Base-by-base conservation (phyloP, 2,113 vertebrate species). In the Neolamprologus caudopunctatus region DNA sequence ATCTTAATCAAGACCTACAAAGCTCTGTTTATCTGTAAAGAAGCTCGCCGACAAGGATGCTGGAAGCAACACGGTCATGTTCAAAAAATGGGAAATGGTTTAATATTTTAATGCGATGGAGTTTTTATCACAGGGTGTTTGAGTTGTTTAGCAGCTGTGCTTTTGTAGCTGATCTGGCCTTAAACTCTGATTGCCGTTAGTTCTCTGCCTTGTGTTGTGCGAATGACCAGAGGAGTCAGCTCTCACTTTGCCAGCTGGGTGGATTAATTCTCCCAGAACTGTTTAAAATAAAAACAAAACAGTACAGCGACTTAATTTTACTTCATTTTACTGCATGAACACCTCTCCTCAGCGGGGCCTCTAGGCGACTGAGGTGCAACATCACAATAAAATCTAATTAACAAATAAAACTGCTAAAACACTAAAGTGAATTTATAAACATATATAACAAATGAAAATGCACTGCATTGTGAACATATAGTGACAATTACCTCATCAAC, bases 1-100 rank as follows among this genome's bases (percentile, higher is more conserved):
- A 82, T 85, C 89, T 87, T 93, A 92, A 94, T 95, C 89, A 86
- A 35, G 81, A 79, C 40, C 92, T 84, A 90, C 89, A 89, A 80
- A 88, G 83, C 45, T 57, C 37, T 55, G 89, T 73, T 89, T 31
- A 87, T 83, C 53, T 61, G 86, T 54, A n/a, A 45, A 81, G 84
- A 42, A 17, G 37, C 81, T 58, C 7, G 28, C 13, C 2, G 54
- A 81, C 16, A 37, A 31, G 35, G 68, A 90, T 31, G 35, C 9
- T 13, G 57, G 45, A 42, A 57, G 80, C 50, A 57, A 47, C 42
- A 24, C 2, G 83, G 28, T 10, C 16, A 8, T 1, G 1, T 78
- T 31, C 10, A 31, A 78, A 10, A 31, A 28, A 61, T 37, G 26
- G 45, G 45, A 50, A 51, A 78, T 78, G 6, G 14, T 50, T 78